phyloP scores from a whole-genome alignment of 2,888 invertebrate species.

The Tetragnatha montana region DNA sequence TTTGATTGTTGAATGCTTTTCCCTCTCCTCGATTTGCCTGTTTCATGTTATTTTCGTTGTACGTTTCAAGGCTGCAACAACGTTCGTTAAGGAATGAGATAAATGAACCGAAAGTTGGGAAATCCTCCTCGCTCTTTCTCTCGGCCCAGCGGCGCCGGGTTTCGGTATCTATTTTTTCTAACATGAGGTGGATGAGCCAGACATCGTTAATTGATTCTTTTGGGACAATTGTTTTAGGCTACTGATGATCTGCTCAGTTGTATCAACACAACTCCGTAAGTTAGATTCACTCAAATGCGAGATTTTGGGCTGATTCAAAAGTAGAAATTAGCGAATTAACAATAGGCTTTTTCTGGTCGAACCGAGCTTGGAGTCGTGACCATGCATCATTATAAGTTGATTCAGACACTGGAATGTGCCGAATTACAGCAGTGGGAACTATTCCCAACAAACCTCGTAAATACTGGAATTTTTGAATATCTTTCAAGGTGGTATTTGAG shows the following conservation, averaged over 20 bases:
- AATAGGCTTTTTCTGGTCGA: conserved; percentile 6
- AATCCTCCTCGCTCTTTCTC: background rate
- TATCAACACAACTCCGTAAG: background rate
- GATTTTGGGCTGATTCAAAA: background rate
- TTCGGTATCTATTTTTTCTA: conserved; percentile 12
- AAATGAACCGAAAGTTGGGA: conserved; percentile 4
- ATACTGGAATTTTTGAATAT: conserved; percentile 12
- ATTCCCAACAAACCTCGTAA: background rate
- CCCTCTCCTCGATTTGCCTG: no score
- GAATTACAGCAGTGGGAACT: background rate
- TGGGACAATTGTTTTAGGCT: background rate
- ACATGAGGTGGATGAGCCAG: conserved; percentile 3
- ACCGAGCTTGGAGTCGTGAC: background rate
- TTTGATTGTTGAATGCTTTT: no score
- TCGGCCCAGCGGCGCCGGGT: background rate
- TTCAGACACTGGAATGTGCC: background rate
- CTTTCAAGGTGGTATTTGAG: background rate
- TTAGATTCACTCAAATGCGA: background rate
- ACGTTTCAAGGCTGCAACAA: background rate
- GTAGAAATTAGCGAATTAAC: background rate
- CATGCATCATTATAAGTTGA: background rate
- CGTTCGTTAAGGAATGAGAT: conserved; percentile 10
- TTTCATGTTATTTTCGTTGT: no score
- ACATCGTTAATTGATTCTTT: background rate
- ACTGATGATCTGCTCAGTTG: background rate